Evolutionary conservation across 2,888 invertebrate species (phyloP).

Genomic region (Fissipunctia ypsillon): DNA sequence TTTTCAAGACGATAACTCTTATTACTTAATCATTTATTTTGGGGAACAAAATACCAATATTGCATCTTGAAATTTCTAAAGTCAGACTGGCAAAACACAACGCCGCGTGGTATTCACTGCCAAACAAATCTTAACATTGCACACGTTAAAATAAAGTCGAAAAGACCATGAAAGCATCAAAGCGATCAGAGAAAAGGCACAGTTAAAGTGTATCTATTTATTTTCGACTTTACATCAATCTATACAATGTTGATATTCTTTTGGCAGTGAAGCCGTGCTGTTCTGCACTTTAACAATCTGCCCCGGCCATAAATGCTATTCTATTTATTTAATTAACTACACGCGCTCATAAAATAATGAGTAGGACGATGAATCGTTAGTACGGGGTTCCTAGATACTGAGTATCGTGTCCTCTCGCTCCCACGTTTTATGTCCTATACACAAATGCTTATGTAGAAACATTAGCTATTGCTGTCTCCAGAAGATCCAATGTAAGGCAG

Average conservation of each 20-base stretch:
- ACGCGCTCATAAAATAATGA: background rate
- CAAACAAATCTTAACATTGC: background rate
- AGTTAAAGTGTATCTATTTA: background rate
- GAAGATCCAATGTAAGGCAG: slow-evolving; percentile 73
- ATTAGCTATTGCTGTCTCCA: slow-evolving; percentile 75
- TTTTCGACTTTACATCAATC: slow-evolving; percentile 11
- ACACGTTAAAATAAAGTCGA: background rate
- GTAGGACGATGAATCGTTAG: background rate
- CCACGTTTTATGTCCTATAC: background rate
- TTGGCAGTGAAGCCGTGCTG: background rate
- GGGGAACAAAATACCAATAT: background rate
- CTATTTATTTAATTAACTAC: slow-evolving; percentile 9
- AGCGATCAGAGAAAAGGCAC: background rate
- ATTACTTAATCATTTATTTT: background rate
- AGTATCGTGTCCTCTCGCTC: background rate
- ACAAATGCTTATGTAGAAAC: background rate
- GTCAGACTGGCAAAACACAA: background rate
- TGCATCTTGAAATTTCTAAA: no score
- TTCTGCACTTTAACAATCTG: background rate
- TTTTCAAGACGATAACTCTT: background rate
- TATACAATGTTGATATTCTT: background rate
- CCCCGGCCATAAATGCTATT: slow-evolving; percentile 1
- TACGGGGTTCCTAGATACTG: background rate
- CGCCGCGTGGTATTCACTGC: background rate
- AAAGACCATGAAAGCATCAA: background rate